phyloP scores from a whole-genome alignment of 2,888 invertebrate species.

The Pocota personata region DNA sequence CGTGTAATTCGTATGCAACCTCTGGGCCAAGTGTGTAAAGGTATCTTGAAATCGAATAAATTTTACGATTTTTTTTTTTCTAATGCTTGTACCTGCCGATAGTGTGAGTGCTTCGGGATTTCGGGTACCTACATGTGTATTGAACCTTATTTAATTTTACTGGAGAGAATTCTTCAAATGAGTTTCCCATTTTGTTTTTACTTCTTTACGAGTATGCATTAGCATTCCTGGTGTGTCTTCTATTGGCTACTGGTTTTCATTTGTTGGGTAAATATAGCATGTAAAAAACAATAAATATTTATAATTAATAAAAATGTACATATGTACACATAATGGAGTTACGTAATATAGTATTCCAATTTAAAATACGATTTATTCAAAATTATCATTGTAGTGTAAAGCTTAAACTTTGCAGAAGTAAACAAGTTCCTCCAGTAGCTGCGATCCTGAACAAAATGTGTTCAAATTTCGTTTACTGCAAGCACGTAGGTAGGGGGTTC shows the following conservation, averaged over 20 bases:
- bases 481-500: too few species aligned
- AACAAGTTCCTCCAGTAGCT: too few species aligned
- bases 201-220: background rate
- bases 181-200: constrained; percentile 18
- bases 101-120: constrained; percentile 5
- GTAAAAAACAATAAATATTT: background rate
- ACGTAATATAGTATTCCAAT: too few species aligned
- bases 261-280: constrained; percentile 1
- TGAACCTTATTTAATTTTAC: background rate
- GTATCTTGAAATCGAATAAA: constrained; percentile 34
- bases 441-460: too few species aligned
- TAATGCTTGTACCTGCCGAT: background rate
- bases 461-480: too few species aligned
- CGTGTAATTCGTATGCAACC: constrained; percentile 52
- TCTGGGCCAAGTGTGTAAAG: constrained; percentile 21
- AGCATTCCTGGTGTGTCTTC: constrained; percentile 6
- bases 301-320: background rate
- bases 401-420: too few species aligned
- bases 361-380: too few species aligned
- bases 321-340: too few species aligned
- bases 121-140: background rate
- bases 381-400: too few species aligned
- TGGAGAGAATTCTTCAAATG: background rate
- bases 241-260: constrained; percentile 32
- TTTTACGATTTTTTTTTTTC: constrained; percentile 22